Conservation (phyloP, 2,888 invertebrate genomes). For the Rhodophaea formosa region DNA sequence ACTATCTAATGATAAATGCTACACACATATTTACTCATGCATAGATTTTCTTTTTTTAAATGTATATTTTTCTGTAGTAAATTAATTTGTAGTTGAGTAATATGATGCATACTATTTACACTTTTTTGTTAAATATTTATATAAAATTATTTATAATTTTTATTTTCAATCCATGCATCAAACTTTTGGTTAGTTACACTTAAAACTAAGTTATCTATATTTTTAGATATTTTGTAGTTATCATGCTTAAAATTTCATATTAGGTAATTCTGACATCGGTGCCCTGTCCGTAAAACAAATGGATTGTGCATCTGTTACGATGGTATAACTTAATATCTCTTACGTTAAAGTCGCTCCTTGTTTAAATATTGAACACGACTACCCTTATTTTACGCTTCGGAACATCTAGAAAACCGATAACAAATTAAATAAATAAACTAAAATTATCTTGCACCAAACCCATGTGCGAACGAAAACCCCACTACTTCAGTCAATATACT, state of each 20-base stretch:
- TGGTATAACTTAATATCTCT: conserved; percentile 23
- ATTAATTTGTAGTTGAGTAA: background rate
- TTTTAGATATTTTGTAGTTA: background rate
- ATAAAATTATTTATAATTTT: conserved; percentile 6
- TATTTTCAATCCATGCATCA: conserved; percentile 20
- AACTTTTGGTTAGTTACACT: conserved; percentile 27
- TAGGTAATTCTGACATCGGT: conserved; percentile 16
- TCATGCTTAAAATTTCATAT: conserved; percentile 5
- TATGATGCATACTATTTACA: background rate
- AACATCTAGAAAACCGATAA: conserved; percentile 51
- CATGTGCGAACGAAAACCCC: conserved; percentile 1
- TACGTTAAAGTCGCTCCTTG: conserved; percentile 28
- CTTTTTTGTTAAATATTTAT: background rate
- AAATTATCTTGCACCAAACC: conserved; percentile 5
- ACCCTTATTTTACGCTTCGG: conserved; percentile 56
- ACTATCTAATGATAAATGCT: conserved; percentile 5
- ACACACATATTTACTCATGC: conserved; percentile 46
- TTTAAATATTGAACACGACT: conserved; percentile 52
- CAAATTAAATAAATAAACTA: conserved; percentile 10
- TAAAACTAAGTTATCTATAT: background rate
- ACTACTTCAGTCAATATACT: background rate
- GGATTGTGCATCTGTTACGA: conserved; percentile 24
- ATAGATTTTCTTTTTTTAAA: conserved; percentile 13
- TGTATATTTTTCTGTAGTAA: background rate
- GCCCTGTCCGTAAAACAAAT: conserved; percentile 28